A percentile compares a stretch with the other conserved stretches of the same genome.
These are phyloP conservation scores for Serranus cabrilla DNA, from an alignment of 2,797 vertebrate species.

Conservation along the genomic window DNA sequence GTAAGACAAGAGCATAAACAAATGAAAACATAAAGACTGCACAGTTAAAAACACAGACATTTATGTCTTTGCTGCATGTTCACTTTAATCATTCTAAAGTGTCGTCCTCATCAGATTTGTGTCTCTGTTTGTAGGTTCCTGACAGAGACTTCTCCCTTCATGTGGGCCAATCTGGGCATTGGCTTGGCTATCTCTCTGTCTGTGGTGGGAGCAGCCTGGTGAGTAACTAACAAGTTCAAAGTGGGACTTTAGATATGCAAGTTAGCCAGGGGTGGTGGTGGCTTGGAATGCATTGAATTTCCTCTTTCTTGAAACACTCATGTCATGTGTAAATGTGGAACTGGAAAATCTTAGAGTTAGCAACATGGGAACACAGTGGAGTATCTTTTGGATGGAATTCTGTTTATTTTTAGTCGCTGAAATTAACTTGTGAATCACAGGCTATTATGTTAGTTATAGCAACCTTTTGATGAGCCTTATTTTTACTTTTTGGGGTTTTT, in stretches of 20 bases:
- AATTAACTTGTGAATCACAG: neutral
- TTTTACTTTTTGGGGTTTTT: too few species aligned
- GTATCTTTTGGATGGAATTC: neutral
- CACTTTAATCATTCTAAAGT: neutral
- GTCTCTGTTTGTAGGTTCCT: conserved; percentile 90
- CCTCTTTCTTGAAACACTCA: conserved; percentile 47
- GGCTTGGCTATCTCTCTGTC: conserved; percentile 97
- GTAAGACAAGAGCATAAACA: too few species aligned
- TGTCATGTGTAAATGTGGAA: conserved; percentile 34
- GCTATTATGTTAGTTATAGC: neutral
- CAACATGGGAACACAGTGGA: neutral
- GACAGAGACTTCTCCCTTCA: conserved; percentile 96
- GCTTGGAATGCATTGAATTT: neutral
- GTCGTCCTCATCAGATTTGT: neutral
- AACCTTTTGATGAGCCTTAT: neutral
- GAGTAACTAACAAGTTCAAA: conserved; percentile 70
- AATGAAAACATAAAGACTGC: neutral
- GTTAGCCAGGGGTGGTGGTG: neutral
- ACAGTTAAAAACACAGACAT: neutral
- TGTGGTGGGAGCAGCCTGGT: conserved; percentile 98
- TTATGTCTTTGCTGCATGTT: neutral
- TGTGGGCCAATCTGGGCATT: conserved; percentile 98
- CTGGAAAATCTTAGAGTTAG: conserved; percentile 28
- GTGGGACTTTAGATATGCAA: neutral
- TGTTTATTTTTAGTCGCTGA: neutral